Evolutionary conservation across 2,888 invertebrate genomes (phyloP).

Genomic region (Cynaeus angustus): DNA sequence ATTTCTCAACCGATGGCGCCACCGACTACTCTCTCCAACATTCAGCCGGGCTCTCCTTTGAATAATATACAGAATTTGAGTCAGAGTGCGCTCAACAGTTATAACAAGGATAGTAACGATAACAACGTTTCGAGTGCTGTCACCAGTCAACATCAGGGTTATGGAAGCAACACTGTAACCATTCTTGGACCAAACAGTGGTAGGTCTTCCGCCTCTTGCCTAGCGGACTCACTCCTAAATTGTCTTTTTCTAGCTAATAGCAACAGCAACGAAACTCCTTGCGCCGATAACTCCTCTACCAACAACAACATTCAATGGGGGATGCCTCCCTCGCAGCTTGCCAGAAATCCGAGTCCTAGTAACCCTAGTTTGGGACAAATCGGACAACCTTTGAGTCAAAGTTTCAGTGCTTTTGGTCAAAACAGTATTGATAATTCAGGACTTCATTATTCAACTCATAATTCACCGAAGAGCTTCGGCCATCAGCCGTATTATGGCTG

Average conservation of each 20-base stretch:
- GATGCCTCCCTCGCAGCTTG: conserved; percentile 61
- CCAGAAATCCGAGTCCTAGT: conserved; percentile 61
- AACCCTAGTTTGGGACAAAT: conserved; percentile 53
- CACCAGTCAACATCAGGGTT: conserved; percentile 52
- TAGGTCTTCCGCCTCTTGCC: conserved; percentile 55
- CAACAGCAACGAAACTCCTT: conserved; percentile 66
- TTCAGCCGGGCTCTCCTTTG: conserved; percentile 70
- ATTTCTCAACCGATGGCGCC: conserved; percentile 69
- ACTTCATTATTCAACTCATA: conserved; percentile 59
- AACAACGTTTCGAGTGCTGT: conserved; percentile 56
- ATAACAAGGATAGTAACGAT: conserved; percentile 62
- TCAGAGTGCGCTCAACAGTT: conserved; percentile 28
- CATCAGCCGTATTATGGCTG: conserved; percentile 65
- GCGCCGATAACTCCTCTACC: conserved; percentile 51
- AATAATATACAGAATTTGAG: conserved; percentile 53
- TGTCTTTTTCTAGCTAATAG: conserved; percentile 62
- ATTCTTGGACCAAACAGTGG: conserved; percentile 73
- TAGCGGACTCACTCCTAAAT: not conserved
- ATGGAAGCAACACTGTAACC: conserved; percentile 71
- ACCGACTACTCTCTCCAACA: conserved; percentile 47
- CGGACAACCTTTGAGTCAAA: conserved; percentile 54
- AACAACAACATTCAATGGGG: conserved; percentile 71
- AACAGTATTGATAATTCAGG: conserved; percentile 57
- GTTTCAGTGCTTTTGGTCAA: conserved; percentile 59
- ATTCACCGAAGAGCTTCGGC: conserved; percentile 61